Conservation (phyloP, 2,888 invertebrate species). For the Scotopteryx bipunctaria region DNA sequence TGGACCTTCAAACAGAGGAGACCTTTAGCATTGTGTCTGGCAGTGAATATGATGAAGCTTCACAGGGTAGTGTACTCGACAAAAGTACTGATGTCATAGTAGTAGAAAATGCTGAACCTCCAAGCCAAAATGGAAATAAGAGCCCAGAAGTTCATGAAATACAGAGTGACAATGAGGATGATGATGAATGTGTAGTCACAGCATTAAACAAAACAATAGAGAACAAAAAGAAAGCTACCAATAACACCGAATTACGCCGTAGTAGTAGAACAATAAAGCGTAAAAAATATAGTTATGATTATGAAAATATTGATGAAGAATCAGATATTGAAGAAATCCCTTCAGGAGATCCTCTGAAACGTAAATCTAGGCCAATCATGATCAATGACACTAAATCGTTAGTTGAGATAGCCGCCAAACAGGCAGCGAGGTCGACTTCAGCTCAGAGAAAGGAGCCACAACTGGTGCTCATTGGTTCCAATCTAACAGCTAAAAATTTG, state of each 20-base stretch:
- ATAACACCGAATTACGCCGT: conserved; percentile 54
- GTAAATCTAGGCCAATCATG: conserved; percentile 77
- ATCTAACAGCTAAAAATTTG: conserved; percentile 85
- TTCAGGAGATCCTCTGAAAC: conserved; percentile 80
- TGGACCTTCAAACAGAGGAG: conserved; percentile 55
- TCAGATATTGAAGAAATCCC: conserved; percentile 86
- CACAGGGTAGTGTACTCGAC: conserved; percentile 48
- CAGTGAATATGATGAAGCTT: conserved; percentile 58
- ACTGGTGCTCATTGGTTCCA: conserved; percentile 90
- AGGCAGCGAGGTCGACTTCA: conserved; percentile 47
- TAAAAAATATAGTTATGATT: conserved; percentile 80
- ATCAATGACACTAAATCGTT: conserved; percentile 88
- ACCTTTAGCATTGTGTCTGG: conserved; percentile 72
- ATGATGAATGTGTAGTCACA: conserved; percentile 55
- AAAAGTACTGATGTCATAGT: conserved; percentile 53
- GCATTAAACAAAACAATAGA: conserved; percentile 39
- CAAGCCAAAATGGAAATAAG: conserved; percentile 51
- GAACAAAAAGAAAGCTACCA: conserved; percentile 34
- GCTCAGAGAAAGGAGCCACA: conserved; percentile 87
- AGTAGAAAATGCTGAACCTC: conserved; percentile 51
- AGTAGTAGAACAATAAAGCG: conserved; percentile 76
- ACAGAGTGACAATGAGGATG: conserved; percentile 74
- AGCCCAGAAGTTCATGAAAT: conserved; percentile 71
- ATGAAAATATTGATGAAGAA: conserved; percentile 81
- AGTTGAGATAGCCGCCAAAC: conserved; percentile 87